Evolutionary conservation across 2,888 invertebrate genomes (phyloP).

Genomic region (Bedellia somnulentella): DNA sequence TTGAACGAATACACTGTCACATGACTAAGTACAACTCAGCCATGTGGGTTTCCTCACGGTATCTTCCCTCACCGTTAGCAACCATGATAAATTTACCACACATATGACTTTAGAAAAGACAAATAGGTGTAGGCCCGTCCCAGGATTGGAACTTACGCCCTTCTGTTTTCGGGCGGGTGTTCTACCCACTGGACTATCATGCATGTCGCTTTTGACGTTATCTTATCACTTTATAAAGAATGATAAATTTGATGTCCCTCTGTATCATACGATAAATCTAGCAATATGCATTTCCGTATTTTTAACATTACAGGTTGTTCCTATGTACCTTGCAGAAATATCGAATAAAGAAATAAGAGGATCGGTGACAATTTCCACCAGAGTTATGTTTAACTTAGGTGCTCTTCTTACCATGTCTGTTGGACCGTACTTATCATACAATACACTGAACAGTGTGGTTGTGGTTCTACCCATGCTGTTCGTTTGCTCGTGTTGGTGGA

Average conservation of each 20-base stretch:
- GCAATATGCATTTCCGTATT: background rate
- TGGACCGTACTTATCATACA: constrained; percentile 34
- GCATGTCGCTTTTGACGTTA: background rate
- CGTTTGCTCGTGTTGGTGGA: constrained; percentile 44
- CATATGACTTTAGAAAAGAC: too few relatives aligned
- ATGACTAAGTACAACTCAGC: too few relatives aligned
- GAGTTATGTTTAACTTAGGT: constrained; percentile 35
- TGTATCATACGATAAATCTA: too few relatives aligned
- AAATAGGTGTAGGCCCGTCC: too few relatives aligned
- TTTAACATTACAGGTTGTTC: constrained; percentile 30
- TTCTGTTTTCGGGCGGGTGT: too few relatives aligned
- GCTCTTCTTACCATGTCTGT: constrained; percentile 32
- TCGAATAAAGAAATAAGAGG: constrained; percentile 44
- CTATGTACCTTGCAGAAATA: constrained; percentile 42
- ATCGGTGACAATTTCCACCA: constrained; percentile 22
- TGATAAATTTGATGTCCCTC: background rate
- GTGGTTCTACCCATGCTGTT: constrained; percentile 39
- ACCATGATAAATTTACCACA: too few relatives aligned
- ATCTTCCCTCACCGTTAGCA: too few relatives aligned
- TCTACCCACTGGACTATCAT: too few relatives aligned
- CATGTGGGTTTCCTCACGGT: too few relatives aligned
- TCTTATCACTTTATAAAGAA: background rate
- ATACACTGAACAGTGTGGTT: constrained; percentile 35
- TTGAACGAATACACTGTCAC: too few relatives aligned
- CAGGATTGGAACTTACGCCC: too few relatives aligned